Evolutionary conservation across 2,797 vertebrate species (phyloP).

Genomic region (Tauraco hartlaubi): DNA sequence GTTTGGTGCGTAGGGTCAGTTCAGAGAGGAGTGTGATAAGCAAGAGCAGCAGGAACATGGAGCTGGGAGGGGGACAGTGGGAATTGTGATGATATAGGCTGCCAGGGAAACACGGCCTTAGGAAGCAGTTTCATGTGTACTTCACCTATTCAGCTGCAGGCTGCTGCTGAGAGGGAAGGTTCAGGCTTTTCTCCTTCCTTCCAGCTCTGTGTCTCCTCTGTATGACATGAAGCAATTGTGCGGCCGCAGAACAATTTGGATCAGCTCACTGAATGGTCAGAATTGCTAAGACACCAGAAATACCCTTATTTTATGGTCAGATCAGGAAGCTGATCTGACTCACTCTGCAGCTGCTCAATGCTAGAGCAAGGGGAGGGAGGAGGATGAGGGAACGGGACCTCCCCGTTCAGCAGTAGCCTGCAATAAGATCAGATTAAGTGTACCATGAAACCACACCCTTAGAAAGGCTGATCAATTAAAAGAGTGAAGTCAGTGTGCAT

Average conservation of each 20-base stretch:
- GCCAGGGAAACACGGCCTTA: not conserved
- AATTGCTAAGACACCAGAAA: not conserved
- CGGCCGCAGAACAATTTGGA: not conserved
- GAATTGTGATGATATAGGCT: not conserved
- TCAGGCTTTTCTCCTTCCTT: not conserved
- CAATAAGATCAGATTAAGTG: not conserved
- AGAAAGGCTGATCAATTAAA: not conserved
- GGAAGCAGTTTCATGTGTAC: not conserved
- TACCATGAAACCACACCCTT: not conserved
- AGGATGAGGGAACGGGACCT: not conserved
- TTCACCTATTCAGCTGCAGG: not conserved
- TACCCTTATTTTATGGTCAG: not conserved
- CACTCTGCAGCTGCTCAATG: not conserved
- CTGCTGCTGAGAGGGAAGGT: not conserved
- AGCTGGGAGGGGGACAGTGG: not conserved
- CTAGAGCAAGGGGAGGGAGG: not conserved
- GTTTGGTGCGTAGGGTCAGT: not conserved
- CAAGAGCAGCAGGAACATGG: not conserved
- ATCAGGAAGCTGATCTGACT: not conserved
- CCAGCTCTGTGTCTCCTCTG: not conserved
- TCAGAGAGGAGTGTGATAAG: not conserved
- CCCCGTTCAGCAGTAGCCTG: not conserved
- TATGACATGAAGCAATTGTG: not conserved
- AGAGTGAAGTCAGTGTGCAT: not conserved
- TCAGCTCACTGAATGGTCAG: not conserved